Conservation (phyloP, 2,888 invertebrate genomes). For the Caenorhabditis becei region DNA sequence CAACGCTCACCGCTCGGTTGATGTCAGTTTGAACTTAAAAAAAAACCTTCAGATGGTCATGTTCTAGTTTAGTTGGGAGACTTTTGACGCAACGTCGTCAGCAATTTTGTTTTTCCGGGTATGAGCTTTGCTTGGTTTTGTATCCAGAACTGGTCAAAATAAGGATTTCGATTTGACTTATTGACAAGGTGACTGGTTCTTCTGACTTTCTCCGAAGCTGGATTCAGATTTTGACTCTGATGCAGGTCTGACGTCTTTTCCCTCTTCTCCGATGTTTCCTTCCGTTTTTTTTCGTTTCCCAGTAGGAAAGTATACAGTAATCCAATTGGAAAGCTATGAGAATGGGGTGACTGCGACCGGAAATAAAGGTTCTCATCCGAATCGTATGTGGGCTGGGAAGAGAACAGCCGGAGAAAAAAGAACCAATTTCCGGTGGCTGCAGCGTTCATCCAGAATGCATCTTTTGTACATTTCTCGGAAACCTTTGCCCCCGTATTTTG, state of each 20-base stretch:
- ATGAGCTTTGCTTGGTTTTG: no score
- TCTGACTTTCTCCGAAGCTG: no score
- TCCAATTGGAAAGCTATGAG: background rate
- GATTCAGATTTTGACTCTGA: no score
- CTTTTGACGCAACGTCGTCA: background rate
- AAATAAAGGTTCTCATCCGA: slow-evolving; percentile 21
- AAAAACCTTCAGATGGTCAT: no score
- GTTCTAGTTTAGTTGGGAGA: no score
- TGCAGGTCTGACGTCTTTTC: no score
- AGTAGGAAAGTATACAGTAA: background rate
- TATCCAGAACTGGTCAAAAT: no score
- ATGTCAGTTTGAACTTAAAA: slow-evolving; percentile 21
- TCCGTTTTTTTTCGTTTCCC: background rate
- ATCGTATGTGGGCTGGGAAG: slow-evolving; percentile 1
- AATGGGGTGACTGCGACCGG: background rate
- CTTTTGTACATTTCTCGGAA: background rate
- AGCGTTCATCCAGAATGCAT: slow-evolving; percentile 8
- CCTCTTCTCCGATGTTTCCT: no score
- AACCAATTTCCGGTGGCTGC: slow-evolving; percentile 41
- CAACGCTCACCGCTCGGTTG: slow-evolving; percentile 21
- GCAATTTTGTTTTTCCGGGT: background rate
- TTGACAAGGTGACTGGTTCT: no score
- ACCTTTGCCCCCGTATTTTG: background rate
- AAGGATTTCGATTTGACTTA: no score
- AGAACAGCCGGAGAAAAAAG: slow-evolving; percentile 8